These are phyloP conservation scores for Gonatopus flavifemur DNA, from an alignment of 1,140 invertebrate species.

Conservation along the genomic window DNA sequence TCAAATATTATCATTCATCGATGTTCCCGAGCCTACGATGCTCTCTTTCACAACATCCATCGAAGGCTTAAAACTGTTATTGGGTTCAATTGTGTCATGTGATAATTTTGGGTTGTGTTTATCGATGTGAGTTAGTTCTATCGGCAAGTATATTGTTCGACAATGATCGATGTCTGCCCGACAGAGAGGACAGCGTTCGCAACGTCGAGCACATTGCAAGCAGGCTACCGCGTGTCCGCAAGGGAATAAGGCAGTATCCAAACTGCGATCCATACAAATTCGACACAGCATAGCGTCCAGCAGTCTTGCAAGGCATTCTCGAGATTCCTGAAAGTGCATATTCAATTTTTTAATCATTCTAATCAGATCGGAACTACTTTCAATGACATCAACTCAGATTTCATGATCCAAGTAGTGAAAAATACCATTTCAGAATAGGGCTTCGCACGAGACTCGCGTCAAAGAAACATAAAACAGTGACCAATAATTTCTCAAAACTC, in stretches of 20 bases:
- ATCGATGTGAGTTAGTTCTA: conserved; percentile 56
- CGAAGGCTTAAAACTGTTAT: conserved; percentile 26
- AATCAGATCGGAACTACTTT: no score
- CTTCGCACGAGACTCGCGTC: no score
- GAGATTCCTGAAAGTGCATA: conserved; percentile 60
- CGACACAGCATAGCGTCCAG: conserved; percentile 76
- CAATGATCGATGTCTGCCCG: conserved; percentile 72
- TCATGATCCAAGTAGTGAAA: no score
- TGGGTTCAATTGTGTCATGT: conserved; percentile 26
- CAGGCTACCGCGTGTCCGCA: conserved; percentile 83
- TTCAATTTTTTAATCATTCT: no score
- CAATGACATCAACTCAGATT: no score
- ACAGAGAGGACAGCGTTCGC: conserved; percentile 77
- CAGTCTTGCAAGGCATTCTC: conserved; percentile 61
- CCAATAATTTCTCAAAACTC: no score
- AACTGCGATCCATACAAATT: conserved; percentile 79
- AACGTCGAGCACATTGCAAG: conserved; percentile 68
- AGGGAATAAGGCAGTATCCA: conserved; percentile 81
- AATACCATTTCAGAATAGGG: no score
- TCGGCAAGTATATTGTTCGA: conserved; percentile 72
- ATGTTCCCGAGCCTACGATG: conserved; percentile 26
- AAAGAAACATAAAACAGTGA: no score
- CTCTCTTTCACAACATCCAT: conserved; percentile 27
- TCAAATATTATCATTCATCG: conserved; percentile 44
- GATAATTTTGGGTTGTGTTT: conserved; percentile 42